Conservation (phyloP, 2,113 vertebrate genomes). For the Mormyrus iriodes region DNA sequence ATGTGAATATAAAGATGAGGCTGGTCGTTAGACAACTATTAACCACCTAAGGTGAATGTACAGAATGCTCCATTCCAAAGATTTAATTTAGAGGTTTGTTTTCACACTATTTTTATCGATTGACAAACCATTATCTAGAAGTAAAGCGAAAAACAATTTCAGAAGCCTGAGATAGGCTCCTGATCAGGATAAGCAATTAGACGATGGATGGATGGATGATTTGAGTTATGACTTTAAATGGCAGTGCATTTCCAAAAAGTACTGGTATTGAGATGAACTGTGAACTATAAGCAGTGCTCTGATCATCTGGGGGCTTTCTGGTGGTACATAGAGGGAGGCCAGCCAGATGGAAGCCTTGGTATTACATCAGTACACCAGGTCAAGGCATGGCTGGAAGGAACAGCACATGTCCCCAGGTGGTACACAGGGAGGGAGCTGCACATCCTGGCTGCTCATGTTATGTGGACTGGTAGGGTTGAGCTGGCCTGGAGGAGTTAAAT, state of each 20-base stretch:
- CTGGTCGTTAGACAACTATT: background rate
- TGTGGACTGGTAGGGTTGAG: background rate
- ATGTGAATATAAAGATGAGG: background rate
- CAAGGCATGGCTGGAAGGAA: background rate
- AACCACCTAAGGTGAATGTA: background rate
- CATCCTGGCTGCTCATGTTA: background rate
- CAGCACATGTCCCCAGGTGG: background rate
- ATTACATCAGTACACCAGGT: background rate
- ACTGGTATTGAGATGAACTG: background rate
- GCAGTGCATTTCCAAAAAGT: background rate
- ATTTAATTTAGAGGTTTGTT: background rate
- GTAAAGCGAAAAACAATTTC: background rate
- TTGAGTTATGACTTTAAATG: background rate
- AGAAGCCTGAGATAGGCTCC: background rate
- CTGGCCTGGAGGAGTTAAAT: slow-evolving; percentile 4
- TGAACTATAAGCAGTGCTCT: no score
- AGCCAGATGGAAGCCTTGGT: background rate
- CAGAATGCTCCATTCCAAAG: background rate
- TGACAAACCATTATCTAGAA: background rate
- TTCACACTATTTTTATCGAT: background rate
- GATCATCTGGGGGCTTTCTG: no score
- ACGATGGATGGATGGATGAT: background rate
- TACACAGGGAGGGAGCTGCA: background rate
- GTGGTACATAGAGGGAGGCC: no score
- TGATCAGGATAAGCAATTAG: background rate